Evolutionary conservation across 1,140 invertebrate species (phyloP), one percentile per base, ranked within the genome.

Genomic region (Leguminivora glycinivorella): DNA sequence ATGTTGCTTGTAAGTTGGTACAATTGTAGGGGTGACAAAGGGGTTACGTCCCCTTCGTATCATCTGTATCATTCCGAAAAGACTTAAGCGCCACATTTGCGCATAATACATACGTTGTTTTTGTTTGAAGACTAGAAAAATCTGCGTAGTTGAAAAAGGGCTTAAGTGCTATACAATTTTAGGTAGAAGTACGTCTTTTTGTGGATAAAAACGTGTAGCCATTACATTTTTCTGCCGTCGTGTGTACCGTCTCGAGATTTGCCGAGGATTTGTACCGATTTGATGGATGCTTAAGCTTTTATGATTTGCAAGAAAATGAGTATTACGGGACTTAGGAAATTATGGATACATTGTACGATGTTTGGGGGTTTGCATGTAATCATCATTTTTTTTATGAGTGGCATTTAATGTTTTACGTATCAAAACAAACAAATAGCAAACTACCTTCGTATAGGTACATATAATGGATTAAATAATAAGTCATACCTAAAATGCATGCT

Each of bases 251-350:
- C 58, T 29, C 26, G n/a, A 31, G 25, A 29, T 63, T 63, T 31
- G 25, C 58, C n/a, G 17, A 29, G 58, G 58, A 63, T 63, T 63
- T 63, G 58, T 63, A 17, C n/a, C 58, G 25, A 29, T 29, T 63
- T 63, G 58, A 63, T 63, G 26, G 58, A 63, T 29, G 58, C 58
- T 29, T 63, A 63, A 63, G 58, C 58, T 63, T 63, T 63, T 63
- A 63, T 63, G 58, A 63, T 63, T 63, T 63, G 26, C 58, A 63
- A 63, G 58, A 63, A 31, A 63, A 63, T 60, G 56, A 60, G 25
- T 63, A 63, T 63, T 63, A 31, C 58, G 58, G 47, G 47, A 22
- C 19, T 52, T 52, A 6, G 47, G 47, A 52, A 52, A 52, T 52
- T 52, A 52, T 22, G 47, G 47, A 52, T 52, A 17, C 40, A 52